Percentiles rank a stretch among this genome's conserved stretches.
Evolutionary conservation across 2,888 invertebrate genomes (phyloP).

Genomic region (Chromoteleia sp.): DNA sequence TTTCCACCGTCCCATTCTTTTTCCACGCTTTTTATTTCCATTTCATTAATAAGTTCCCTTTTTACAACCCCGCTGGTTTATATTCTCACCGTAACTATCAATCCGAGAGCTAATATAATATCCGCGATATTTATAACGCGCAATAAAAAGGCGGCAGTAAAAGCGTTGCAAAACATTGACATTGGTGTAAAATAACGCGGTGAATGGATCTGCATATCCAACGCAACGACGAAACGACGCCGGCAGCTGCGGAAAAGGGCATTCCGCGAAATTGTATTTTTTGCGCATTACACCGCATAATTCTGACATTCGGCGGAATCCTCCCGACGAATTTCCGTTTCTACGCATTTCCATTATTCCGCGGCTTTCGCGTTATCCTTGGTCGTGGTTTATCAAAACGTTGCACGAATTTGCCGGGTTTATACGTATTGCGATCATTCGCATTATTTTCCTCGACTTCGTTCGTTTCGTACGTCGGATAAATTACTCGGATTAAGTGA

Average conservation of each 20-base stretch:
- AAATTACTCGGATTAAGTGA: not conserved
- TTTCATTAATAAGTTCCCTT: slow-evolving; percentile 24
- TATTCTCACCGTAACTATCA: slow-evolving; percentile 44
- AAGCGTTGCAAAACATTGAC: slow-evolving; percentile 62
- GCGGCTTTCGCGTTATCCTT: not conserved
- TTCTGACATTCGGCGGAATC: slow-evolving; percentile 28
- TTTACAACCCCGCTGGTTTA: slow-evolving; percentile 27
- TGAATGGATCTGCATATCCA: slow-evolving; percentile 52
- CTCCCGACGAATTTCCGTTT: not conserved
- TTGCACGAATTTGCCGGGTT: too few species aligned
- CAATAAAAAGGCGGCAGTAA: slow-evolving; percentile 38
- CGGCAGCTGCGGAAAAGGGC: slow-evolving; percentile 13
- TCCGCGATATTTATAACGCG: slow-evolving; percentile 23
- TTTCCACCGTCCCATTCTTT: too few species aligned
- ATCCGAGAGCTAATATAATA: slow-evolving; percentile 15
- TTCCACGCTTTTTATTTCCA: slow-evolving; percentile 2
- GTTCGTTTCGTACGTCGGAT: not conserved
- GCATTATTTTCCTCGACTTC: not conserved
- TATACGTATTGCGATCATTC: too few species aligned
- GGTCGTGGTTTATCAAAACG: too few species aligned
- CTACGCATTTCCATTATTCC: not conserved
- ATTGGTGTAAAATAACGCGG: slow-evolving; percentile 54
- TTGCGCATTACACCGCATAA: slow-evolving; percentile 21
- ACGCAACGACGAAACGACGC: slow-evolving; percentile 15
- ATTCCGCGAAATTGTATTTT: slow-evolving; percentile 15